These are phyloP conservation scores for Lasiurus borealis DNA, from an alignment of 2,113 vertebrate species.

Conservation along the genomic window DNA sequence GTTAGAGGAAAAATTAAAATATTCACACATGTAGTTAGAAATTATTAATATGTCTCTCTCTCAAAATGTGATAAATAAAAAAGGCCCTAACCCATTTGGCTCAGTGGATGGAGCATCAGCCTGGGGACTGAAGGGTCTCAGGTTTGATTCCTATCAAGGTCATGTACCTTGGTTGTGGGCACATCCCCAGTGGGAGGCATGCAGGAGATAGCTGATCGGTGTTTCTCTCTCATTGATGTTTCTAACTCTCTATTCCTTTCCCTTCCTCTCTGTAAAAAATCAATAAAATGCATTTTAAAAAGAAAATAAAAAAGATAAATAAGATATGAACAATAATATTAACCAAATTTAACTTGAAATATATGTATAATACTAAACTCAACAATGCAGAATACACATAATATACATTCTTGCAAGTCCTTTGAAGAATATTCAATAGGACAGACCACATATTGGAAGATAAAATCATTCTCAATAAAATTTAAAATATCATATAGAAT, in stretches of 20 bases:
- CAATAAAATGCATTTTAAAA: no score
- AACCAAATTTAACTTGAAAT: constrained; percentile 9
- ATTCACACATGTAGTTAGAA: background rate
- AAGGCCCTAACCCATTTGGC: no score
- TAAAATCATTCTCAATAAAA: background rate
- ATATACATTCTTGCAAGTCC: background rate
- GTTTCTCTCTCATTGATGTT: no score
- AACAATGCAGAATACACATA: background rate
- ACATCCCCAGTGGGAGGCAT: no score
- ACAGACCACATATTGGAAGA: background rate
- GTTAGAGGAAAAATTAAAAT: background rate
- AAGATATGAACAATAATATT: background rate
- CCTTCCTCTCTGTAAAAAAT: no score
- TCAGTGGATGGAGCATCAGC: no score
- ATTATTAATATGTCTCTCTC: background rate
- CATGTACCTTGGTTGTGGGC: no score
- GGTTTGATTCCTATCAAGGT: no score
- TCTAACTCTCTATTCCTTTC: no score
- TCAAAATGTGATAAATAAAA: background rate
- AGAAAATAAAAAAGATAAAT: background rate
- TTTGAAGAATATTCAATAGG: background rate
- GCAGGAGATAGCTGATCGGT: no score
- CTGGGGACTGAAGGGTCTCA: no score
- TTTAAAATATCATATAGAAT: background rate
- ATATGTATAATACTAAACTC: background rate